Base-by-base conservation (phyloP, 2,113 vertebrate genomes). In the Alethe diademata region DNA sequence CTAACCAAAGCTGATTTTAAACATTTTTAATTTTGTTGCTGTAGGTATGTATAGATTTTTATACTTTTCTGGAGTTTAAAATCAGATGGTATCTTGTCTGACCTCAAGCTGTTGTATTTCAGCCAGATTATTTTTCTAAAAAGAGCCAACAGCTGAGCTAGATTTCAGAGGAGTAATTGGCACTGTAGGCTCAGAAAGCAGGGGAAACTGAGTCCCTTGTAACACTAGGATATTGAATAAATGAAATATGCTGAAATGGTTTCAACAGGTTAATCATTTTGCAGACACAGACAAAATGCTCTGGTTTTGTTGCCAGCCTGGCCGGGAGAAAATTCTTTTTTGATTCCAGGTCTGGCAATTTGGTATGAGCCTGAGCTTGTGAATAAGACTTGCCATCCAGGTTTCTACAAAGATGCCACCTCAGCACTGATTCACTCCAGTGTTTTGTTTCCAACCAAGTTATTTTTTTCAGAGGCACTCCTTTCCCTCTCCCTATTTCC, bases 341-440 rank as follows among this genome's bases (percentile, higher is more conserved):
- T 94, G 51, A 51, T 89, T 84, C 40, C 14, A 36, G 36, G 22
- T 69, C 53, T 93, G 60, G 40, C 74, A 83, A 6, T 76, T 84
- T 86, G 87, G 45, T 69, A 38, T 86, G 64, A 86, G 86, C 86
- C 85, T 73, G 82, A 94, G 72, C 92, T 93, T 88, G 76, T 83
- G 88, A 54, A 11, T 62, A 78, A 93, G 92, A 80, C 0, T 0
- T 72, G 85, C 70, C 85, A 64, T 92, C 76, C 86, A 95, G 92
- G 61, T 91, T 88, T 93, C 75, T 73, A 38, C 54, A 78, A 80
- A 86, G 89, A 42, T 89, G 95, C 86, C 53, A 87, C 70, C 93
- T 95, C 94, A 95, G 92, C 93, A 75, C 83, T 95, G 94, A 93
- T 92, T 97, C 91, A 51, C 38, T 88, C 60, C 4, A 47, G 14